phyloP scores from a whole-genome alignment of 2,797 vertebrate genomes.

The Hydrophis major region DNA sequence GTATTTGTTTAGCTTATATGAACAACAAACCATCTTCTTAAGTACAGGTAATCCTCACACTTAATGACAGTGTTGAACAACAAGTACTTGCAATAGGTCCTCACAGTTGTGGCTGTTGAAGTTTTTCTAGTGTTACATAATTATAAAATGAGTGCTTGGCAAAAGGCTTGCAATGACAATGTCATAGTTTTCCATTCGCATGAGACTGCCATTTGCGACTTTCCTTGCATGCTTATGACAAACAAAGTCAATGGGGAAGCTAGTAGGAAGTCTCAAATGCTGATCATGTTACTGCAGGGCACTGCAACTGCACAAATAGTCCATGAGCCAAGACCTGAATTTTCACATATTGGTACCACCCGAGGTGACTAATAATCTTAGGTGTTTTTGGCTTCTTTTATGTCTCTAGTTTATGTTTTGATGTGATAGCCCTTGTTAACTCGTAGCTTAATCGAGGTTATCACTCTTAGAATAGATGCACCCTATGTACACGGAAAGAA shows the following conservation, averaged over 20 bases:
- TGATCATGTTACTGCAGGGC: not conserved
- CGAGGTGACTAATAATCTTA: too few relatives aligned
- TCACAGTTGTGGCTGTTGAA: not conserved
- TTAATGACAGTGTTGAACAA: too few relatives aligned
- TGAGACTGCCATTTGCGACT: not conserved
- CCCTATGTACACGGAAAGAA: too few relatives aligned
- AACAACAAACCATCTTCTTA: slow-evolving; percentile 39
- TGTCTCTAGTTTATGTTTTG: too few relatives aligned
- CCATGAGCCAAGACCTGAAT: too few relatives aligned
- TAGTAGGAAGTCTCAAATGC: not conserved
- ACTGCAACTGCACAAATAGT: not conserved
- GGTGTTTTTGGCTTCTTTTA: too few relatives aligned
- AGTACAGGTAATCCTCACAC: not conserved
- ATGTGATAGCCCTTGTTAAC: too few relatives aligned
- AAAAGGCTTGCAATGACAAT: not conserved
- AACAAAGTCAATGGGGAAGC: not conserved
- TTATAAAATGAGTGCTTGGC: not conserved
- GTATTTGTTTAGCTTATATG: slow-evolving; percentile 54
- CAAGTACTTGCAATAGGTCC: not conserved
- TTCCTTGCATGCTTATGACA: not conserved
- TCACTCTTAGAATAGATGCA: too few relatives aligned
- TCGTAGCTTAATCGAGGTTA: too few relatives aligned
- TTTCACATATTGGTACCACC: too few relatives aligned
- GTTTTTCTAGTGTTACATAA: not conserved
- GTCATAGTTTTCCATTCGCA: not conserved